phyloP scores from a whole-genome alignment of 2,113 vertebrate species.

The Grus americana region DNA sequence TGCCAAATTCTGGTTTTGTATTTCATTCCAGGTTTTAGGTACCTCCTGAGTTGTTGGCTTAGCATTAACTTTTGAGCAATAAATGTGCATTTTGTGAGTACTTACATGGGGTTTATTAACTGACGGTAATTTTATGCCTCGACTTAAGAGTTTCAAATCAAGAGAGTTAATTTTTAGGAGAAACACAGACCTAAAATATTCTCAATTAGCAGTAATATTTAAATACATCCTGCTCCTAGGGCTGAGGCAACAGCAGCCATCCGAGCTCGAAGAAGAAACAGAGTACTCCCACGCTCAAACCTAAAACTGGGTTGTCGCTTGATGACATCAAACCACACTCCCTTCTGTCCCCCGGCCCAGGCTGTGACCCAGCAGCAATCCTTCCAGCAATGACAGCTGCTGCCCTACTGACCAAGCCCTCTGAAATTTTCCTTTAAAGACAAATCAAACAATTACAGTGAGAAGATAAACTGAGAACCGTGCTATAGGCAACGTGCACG shows the following conservation, averaged over 20 bases:
- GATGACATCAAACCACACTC: not conserved
- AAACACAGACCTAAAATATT: constrained; percentile 27
- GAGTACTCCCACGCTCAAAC: constrained; percentile 11
- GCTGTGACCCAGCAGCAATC: not conserved
- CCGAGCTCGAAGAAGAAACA: not conserved
- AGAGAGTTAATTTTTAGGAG: constrained; percentile 44
- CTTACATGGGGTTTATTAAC: not conserved
- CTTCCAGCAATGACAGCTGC: not conserved
- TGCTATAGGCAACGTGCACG: not conserved
- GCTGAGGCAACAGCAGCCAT: constrained; percentile 24
- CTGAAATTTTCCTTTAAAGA: not conserved
- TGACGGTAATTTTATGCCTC: not conserved
- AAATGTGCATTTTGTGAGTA: not conserved
- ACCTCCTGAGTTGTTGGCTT: not conserved
- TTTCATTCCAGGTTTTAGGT: not conserved
- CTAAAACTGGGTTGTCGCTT: not conserved
- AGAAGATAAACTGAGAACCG: not conserved
- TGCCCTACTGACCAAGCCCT: not conserved
- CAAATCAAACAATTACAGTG: not conserved
- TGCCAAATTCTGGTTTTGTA: not conserved
- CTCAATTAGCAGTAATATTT: constrained; percentile 53
- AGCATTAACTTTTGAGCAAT: not conserved
- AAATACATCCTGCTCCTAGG: constrained; percentile 53
- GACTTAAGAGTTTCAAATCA: constrained; percentile 11
- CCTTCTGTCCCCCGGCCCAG: not conserved